Evolutionary conservation across 2,113 vertebrate species (phyloP), one percentile per base, ranked within the genome.

Genomic region (Polyodon spathula): DNA sequence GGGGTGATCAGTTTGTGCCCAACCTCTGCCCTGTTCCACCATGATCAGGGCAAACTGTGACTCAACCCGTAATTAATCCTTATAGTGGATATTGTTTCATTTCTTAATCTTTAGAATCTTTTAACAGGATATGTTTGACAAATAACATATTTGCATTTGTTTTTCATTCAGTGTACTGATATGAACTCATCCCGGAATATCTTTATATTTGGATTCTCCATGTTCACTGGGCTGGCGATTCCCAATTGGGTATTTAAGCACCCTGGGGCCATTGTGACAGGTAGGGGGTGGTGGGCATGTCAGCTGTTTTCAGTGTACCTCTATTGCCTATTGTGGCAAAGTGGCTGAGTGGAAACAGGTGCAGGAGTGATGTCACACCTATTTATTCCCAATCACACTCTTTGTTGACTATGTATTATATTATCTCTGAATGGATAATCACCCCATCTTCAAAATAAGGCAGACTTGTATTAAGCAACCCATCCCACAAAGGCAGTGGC

Each of bases 111-210:
- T 27, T 27, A 27, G 27, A 27, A 27, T 27, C 27, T 27, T 27
- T 27, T 27, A 2, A 27, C 27, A 27, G 3, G 27, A 3, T 27
- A 2, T 27, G 27, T 27, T 27, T 27, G 27, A 27, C 27, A 27
- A 27, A 3, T 27, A 27, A 27, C 27, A 27, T 27, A 27, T 27
- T 27, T 27, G 27, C 3, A 27, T 43, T 11, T 54, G 38, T n/a
- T 40, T 50, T 6, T 63, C 55, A 41, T 46, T 12, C 77, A 99
- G 96, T 97, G 91, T 15, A 76, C 87, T 58, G 88, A 97, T 69
- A 95, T 99, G 94, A 99, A 98, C 76, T 97, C 93, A 2, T 92
- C 94, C 58, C 79, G 96, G 69, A 99, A 97, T 77, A 86, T 97
- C 77, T 97, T 97, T 62, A 84, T 97, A 61, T 96, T 97, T 71